phyloP scores from a whole-genome alignment of 2,888 invertebrate genomes.

The Aphidius colemani region DNA sequence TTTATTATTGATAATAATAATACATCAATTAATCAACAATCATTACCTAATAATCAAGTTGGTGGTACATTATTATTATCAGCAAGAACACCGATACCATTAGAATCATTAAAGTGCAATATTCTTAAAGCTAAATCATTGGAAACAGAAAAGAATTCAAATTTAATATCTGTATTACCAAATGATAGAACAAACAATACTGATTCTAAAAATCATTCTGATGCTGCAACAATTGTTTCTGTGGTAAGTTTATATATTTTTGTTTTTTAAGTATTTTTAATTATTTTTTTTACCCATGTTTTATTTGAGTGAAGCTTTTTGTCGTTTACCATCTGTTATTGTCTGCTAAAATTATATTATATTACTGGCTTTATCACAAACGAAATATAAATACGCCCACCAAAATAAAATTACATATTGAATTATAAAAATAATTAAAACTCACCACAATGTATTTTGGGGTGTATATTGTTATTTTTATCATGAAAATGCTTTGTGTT shows the following conservation, averaged over 20 bases:
- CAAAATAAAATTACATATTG: too few species aligned
- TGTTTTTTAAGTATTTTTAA: constrained; percentile 12
- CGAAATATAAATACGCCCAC: too few species aligned
- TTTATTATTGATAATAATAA: constrained; percentile 58
- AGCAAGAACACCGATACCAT: constrained; percentile 74
- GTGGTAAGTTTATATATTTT: constrained; percentile 66
- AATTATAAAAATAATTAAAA: too few species aligned
- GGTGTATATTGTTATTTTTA: not conserved
- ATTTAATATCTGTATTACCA: constrained; percentile 55
- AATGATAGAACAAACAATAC: constrained; percentile 53
- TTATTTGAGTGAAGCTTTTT: constrained; percentile 22
- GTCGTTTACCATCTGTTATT: constrained; percentile 10
- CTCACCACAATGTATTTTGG: too few species aligned
- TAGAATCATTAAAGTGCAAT: constrained; percentile 92
- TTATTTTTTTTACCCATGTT: constrained; percentile 21
- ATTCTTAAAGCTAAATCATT: constrained; percentile 82
- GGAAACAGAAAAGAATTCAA: constrained; percentile 62
- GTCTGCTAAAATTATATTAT: not conserved
- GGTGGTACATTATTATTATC: constrained; percentile 63
- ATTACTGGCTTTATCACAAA: too few species aligned
- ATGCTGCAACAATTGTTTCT: constrained; percentile 75
- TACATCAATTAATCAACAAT: constrained; percentile 56
- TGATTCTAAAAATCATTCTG: constrained; percentile 50
- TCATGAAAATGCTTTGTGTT: not conserved
- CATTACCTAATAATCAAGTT: constrained; percentile 71